Evolutionary conservation across 2,888 invertebrate species (phyloP).

Genomic region (Synergus itoensis): DNA sequence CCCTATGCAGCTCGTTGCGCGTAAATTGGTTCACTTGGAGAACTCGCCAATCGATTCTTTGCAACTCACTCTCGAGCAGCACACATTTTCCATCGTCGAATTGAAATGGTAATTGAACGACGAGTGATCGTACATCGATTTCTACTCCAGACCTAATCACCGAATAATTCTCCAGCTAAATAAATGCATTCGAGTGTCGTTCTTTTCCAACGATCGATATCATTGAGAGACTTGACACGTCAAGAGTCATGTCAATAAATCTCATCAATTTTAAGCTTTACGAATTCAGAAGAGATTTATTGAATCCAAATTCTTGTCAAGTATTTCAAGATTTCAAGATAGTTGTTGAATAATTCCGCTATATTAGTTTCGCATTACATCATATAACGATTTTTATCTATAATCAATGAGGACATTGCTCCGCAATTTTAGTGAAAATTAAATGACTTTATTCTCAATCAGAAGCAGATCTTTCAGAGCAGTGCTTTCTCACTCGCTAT

Average conservation of each 20-base stretch:
- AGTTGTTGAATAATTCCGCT: neutral
- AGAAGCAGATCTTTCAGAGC: conserved; percentile 31
- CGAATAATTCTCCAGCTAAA: conserved; percentile 29
- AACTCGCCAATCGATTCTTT: conserved; percentile 19
- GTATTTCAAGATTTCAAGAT: neutral
- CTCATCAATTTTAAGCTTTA: neutral
- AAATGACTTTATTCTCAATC: conserved; percentile 34
- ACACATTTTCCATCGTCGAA: conserved; percentile 17
- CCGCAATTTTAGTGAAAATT: conserved; percentile 4
- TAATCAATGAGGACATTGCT: neutral
- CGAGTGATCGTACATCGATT: conserved; percentile 42
- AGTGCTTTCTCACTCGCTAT: conserved; percentile 10
- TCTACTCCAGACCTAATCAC: conserved; percentile 24
- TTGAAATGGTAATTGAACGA: conserved; percentile 46
- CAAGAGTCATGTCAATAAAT: neutral
- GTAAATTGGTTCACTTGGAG: conserved; percentile 50
- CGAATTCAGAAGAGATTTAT: neutral
- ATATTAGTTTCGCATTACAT: no score
- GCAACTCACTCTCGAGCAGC: neutral
- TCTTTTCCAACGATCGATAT: neutral
- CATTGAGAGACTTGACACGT: neutral
- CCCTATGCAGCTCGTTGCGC: conserved; percentile 31
- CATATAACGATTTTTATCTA: no score
- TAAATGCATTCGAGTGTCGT: conserved; percentile 24
- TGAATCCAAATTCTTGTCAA: neutral